phyloP scores from a whole-genome alignment of 1,140 invertebrate species.

The Drosophila pseudoananassae region DNA sequence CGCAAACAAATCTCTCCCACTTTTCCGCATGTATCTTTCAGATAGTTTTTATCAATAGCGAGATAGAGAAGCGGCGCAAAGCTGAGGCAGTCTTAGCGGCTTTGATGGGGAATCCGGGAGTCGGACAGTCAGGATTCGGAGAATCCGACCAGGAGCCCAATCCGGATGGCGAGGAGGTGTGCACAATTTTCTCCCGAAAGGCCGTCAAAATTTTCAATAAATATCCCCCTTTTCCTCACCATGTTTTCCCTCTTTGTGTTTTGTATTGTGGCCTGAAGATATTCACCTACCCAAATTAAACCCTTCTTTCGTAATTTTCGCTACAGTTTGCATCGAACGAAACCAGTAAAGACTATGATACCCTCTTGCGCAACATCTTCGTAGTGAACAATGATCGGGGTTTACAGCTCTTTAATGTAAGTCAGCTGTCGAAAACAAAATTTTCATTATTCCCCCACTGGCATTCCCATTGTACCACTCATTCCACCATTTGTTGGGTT shows the following conservation, averaged over 20 bases:
- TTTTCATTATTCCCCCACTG: neutral
- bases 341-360: slow-evolving; percentile 50
- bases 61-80: slow-evolving; percentile 62
- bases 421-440: slow-evolving; percentile 9
- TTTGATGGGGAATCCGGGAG: neutral
- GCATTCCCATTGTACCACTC: slow-evolving; percentile 12
- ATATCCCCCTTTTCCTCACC: neutral
- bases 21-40: slow-evolving; percentile 68
- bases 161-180: slow-evolving; percentile 47
- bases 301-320: slow-evolving; percentile 43
- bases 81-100: slow-evolving; percentile 44
- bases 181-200: slow-evolving; percentile 4
- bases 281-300: slow-evolving; percentile 16
- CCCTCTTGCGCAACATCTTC: slow-evolving; percentile 51
- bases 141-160: slow-evolving; percentile 20
- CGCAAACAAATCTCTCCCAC: slow-evolving; percentile 65
- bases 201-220: neutral
- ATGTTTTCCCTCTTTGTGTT: slow-evolving; percentile 15
- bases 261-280: slow-evolving; percentile 48
- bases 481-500: slow-evolving; percentile 30
- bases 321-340: slow-evolving; percentile 42
- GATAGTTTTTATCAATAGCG: slow-evolving; percentile 79
- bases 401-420: slow-evolving; percentile 73
- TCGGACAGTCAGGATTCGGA: neutral
- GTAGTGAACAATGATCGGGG: slow-evolving; percentile 46